Evolutionary conservation across 2,797 vertebrate genomes (phyloP), one percentile per base, ranked within the genome.

Genomic region (Bufotes viridis): DNA sequence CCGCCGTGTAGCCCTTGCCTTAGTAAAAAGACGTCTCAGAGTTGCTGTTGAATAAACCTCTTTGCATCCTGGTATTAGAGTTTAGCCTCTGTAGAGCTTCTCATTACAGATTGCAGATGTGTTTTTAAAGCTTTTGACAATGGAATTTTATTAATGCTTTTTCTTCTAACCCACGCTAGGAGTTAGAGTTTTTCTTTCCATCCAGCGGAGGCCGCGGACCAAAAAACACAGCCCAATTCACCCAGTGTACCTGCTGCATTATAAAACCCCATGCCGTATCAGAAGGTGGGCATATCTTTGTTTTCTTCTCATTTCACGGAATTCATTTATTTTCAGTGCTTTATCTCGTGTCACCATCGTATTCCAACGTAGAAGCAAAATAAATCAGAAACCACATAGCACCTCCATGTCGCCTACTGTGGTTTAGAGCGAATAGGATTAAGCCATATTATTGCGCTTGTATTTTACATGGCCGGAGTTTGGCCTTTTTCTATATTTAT

Each of bases 181-280:
- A 99, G 90, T 93, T 97, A 90, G 98, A 99, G 90, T 96, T 97
- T 86, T 99, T 99, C 93, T 99, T 99, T 81, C 98, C 98, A 42
- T 97, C 97, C 4, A 96, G 95, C 17, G 93, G 95, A 89, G 96
- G 96, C 76, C 92, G 9, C 51, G 95, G 97, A 10, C 97, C 96
- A n/a, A 91, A 92, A 75, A 97, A 96, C 91, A 98, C 97, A 70
- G 98, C 97, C 85, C 90, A 91, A 57, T 97, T 93, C 89, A 94
- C 94, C 17, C 93, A 96, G 90, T 97, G 95, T 91, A 98, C 97
- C 53, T 98, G 97, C 89, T 99, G 97, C 91, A 93, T 99, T 93
- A 95, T 99, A 93, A 99, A 98, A 90, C 97, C 98, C 83, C 98
- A 99, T 70, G 97, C 97, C 7, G 69, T 99, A 91, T 96, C 94